Percentiles rank a stretch among this genome's conserved stretches.
These are phyloP conservation scores for Ostrea denselamellosa DNA, from an alignment of 1,140 invertebrate genomes.

Conservation along the genomic window DNA sequence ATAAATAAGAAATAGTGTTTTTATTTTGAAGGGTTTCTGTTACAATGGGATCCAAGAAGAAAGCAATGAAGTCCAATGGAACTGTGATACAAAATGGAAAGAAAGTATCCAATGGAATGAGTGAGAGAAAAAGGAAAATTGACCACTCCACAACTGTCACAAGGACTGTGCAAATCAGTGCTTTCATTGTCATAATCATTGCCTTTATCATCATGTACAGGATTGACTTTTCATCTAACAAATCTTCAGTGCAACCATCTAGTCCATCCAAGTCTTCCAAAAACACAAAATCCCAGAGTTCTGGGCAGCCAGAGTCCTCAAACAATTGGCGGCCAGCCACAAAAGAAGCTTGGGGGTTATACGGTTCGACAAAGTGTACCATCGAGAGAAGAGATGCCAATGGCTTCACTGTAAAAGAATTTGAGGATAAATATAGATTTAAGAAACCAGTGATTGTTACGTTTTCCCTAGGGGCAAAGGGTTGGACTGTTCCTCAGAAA, in stretches of 20 bases:
- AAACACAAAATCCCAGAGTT: not conserved
- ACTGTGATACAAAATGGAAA: conserved; percentile 10
- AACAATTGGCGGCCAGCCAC: conserved; percentile 65
- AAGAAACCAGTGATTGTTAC: conserved; percentile 72
- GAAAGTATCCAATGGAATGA: not conserved
- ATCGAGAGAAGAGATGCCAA: conserved; percentile 62
- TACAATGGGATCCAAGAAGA: conserved; percentile 26
- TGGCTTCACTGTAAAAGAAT: conserved; percentile 64
- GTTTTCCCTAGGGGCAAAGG: conserved; percentile 71
- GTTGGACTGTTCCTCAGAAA: conserved; percentile 68
- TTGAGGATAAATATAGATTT: conserved; percentile 68
- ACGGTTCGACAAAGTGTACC: conserved; percentile 62
- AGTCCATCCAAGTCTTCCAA: conserved; percentile 22
- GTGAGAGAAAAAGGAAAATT: not conserved
- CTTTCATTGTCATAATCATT: conserved; percentile 20
- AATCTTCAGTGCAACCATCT: not conserved
- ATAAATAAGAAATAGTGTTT: not conserved
- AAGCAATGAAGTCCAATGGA: not conserved
- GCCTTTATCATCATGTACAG: conserved; percentile 14
- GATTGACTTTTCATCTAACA: not conserved
- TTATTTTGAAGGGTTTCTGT: not conserved
- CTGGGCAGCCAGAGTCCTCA: not conserved
- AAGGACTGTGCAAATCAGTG: conserved; percentile 21
- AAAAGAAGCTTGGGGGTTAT: conserved; percentile 51
- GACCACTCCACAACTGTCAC: not conserved